Evolutionary conservation across 2,797 vertebrate genomes (phyloP), one percentile per base, ranked within the genome.

Genomic region (Selene dorsalis): DNA sequence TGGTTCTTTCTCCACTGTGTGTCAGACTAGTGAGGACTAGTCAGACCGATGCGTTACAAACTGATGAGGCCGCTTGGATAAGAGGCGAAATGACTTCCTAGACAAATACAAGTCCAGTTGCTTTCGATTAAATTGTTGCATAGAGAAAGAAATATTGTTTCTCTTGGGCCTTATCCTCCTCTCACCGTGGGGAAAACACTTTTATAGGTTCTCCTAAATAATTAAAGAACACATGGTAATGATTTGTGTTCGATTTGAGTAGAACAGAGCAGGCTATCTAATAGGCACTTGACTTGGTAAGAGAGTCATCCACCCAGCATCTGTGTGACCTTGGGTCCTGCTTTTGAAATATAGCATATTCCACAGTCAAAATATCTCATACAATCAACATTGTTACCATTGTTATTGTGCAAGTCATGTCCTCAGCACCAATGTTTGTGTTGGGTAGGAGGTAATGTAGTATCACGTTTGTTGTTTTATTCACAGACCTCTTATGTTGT

Each of bases 171-270:
- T 68, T 43, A 74, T 75, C 57, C 53, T 59, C 28, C 0, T 24
- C 22, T 63, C 50, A 56, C 61, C 61, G 17, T 28, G 43, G 53
- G 45, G 30, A 69, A 65, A 77, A 50, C 55, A 52, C 59, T 32
- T 76, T 68, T 26, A 75, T 59, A 64, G 24, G 32, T 41, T 56
- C 45, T 72, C 12, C 60, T 72, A 65, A 66, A 79, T 86, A 84
- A 84, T 76, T 79, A 66, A 82, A 57, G 62, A 75, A 73, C 55
- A 79, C 69, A 52, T 69, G 58, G 64, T n/a, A 69, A 55, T 69
- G 71, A 82, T 73, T 79, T 57, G 30, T 76, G 70, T 69, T 77
- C 39, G 70, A 24, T 72, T 82, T 4, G 59, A 71, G 66, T 73
- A 69, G 45, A 81, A 68, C 55, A 58, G 45, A 70, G 57, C 20